Evolutionary conservation across 2,888 invertebrate species (phyloP).

Genomic region (Aleiodes alternator): DNA sequence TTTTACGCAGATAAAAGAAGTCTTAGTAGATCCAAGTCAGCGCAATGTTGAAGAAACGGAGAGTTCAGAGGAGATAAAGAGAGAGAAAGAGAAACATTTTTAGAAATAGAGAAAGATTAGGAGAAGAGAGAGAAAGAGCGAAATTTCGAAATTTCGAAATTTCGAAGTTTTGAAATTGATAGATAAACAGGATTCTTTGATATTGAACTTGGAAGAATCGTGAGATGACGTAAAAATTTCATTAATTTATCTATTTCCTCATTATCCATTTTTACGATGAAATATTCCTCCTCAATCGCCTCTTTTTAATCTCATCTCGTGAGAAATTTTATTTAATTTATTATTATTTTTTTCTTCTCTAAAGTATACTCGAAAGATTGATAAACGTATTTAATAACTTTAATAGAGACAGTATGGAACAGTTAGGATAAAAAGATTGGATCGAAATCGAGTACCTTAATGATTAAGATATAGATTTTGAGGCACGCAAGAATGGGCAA

Average conservation of each 20-base stretch:
- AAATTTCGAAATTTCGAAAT: slow-evolving; percentile 11
- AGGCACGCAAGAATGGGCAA: slow-evolving; percentile 74
- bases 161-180: slow-evolving; percentile 24
- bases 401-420: slow-evolving; percentile 29
- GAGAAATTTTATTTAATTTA: background rate
- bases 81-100: slow-evolving; percentile 37
- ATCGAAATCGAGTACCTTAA: slow-evolving; percentile 54
- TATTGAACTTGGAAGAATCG: background rate
- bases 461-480: slow-evolving; percentile 63
- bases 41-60: slow-evolving; percentile 12
- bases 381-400: slow-evolving; percentile 5
- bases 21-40: background rate
- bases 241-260: slow-evolving; percentile 1
- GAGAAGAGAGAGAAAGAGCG: slow-evolving; percentile 39
- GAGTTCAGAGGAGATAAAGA: slow-evolving; percentile 37
- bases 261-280: background rate
- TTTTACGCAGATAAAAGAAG: slow-evolving; percentile 11
- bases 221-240: slow-evolving; percentile 9
- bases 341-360: background rate
- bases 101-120: slow-evolving; percentile 37
- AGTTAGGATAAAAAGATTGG: slow-evolving; percentile 37
- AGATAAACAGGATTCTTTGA: slow-evolving; percentile 7
- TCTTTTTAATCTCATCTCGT: too few relatives aligned
- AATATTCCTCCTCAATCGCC: background rate
- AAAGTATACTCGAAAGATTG: slow-evolving; percentile 17